Conservation (phyloP, 35 echinoderm and acorn worm species). For the Chiridota heheva region DNA sequence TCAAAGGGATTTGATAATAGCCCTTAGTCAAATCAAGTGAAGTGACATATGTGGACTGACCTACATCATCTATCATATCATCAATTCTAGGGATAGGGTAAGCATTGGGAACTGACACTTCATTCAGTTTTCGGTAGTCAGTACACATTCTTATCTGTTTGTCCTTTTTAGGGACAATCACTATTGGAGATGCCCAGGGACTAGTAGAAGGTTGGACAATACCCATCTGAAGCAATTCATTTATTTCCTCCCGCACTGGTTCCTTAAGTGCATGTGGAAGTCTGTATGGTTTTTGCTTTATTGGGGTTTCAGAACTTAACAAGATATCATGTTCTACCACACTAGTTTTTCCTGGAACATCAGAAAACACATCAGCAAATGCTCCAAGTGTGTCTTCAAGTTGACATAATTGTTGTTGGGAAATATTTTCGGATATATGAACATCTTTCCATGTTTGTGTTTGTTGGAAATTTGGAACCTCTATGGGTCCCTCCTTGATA, state of each 20-base stretch:
- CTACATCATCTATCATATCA: conserved; percentile 36
- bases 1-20: no score
- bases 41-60: no score
- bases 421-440: background rate
- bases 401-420: background rate
- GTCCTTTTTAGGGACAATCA: conserved; percentile 17
- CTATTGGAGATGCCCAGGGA: conserved; percentile 40
- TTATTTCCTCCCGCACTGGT: conserved; percentile 27
- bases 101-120: conserved; percentile 7
- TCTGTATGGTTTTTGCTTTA: conserved; percentile 42
- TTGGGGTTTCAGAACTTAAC: conserved; percentile 7
- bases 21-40: no score
- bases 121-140: conserved; percentile 18
- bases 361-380: conserved; percentile 9
- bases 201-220: conserved; percentile 38
- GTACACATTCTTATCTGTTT: conserved; percentile 9
- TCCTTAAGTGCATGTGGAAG: conserved; percentile 35
- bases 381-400: background rate
- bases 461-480: conserved; percentile 3
- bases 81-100: conserved; percentile 32
- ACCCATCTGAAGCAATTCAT: conserved; percentile 21
- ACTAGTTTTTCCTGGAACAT: conserved; percentile 47
- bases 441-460: conserved; percentile 20
- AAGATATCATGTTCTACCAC: conserved; percentile 27
- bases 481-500: background rate